Evolutionary conservation across 2,888 invertebrate genomes (phyloP).

Genomic region (Cephus spinipes): DNA sequence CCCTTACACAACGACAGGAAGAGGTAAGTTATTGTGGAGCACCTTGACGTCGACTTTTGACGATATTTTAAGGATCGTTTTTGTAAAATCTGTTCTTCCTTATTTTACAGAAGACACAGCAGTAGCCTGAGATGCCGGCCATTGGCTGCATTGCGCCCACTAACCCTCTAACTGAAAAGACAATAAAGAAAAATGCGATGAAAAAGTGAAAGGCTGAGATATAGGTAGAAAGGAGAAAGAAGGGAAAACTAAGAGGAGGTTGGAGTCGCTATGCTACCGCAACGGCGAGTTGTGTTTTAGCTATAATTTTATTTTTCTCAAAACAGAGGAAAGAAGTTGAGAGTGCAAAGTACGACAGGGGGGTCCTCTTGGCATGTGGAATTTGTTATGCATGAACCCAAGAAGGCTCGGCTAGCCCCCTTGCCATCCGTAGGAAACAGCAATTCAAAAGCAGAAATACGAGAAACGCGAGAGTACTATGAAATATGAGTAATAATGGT

Average conservation of each 20-base stretch:
- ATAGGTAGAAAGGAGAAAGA: conserved; percentile 6
- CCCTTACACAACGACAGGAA: conserved; percentile 62
- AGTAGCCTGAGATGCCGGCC: conserved; percentile 62
- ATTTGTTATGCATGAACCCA: conserved; percentile 67
- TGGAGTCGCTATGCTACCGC: conserved; percentile 15
- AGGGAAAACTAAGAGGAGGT: conserved; percentile 28
- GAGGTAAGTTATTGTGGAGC: conserved; percentile 42
- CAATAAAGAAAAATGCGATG: conserved; percentile 7
- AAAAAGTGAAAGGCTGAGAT: conserved; percentile 16
- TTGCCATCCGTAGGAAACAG: conserved; percentile 45
- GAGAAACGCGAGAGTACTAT: conserved; percentile 30
- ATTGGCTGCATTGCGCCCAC: conserved; percentile 59
- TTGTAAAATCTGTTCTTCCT: neutral
- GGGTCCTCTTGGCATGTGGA: conserved; percentile 67
- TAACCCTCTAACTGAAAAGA: conserved; percentile 54
- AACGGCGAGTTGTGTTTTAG: conserved; percentile 20
- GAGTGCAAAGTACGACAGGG: conserved; percentile 39
- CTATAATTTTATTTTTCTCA: conserved; percentile 14
- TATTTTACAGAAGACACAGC: conserved; percentile 59
- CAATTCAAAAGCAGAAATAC: conserved; percentile 27
- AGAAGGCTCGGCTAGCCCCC: conserved; percentile 61
- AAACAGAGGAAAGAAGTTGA: conserved; percentile 12
- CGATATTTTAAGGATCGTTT: neutral
- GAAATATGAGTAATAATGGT: conserved; percentile 46
- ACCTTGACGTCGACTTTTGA: neutral